phyloP scores from a whole-genome alignment of 2,888 invertebrate genomes.

The Lasioglossum zephyrum region DNA sequence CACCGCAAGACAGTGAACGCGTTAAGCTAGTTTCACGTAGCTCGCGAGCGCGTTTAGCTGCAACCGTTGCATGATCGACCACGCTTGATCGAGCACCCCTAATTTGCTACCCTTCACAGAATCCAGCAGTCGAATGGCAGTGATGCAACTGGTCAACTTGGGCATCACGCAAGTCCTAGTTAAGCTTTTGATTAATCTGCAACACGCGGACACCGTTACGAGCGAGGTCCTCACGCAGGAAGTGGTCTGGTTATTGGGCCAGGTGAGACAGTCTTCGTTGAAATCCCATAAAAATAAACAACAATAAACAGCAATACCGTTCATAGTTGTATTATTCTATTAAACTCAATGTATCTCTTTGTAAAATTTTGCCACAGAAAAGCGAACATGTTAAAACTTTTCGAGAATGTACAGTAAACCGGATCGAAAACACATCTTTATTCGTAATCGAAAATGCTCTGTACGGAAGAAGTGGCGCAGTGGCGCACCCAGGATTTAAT shows the following conservation, averaged over 20 bases:
- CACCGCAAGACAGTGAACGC: neutral
- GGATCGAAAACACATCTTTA: no score
- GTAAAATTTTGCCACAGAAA: no score
- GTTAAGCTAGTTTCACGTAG: neutral
- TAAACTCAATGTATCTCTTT: no score
- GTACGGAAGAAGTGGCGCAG: no score
- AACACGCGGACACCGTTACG: slow-evolving; percentile 85
- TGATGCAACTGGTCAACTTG: slow-evolving; percentile 85
- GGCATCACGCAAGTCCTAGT: slow-evolving; percentile 87
- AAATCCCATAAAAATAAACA: no score
- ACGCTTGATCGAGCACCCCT: slow-evolving; percentile 7
- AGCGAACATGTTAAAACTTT: no score
- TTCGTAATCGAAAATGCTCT: no score
- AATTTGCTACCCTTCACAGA: slow-evolving; percentile 73
- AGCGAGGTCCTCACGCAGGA: slow-evolving; percentile 87
- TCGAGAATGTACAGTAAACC: no score
- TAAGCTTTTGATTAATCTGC: slow-evolving; percentile 85
- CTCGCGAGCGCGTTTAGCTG: neutral
- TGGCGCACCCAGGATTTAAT: no score
- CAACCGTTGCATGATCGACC: slow-evolving; percentile 7
- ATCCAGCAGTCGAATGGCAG: slow-evolving; percentile 86
- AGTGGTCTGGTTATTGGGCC: slow-evolving; percentile 87
- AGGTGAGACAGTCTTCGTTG: slow-evolving; percentile 78
- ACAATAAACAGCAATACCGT: no score
- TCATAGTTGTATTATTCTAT: no score